Evolutionary conservation across 2,888 invertebrate species (phyloP), one percentile per base, ranked within the genome.

Genomic region (Pimpla rufipes): DNA sequence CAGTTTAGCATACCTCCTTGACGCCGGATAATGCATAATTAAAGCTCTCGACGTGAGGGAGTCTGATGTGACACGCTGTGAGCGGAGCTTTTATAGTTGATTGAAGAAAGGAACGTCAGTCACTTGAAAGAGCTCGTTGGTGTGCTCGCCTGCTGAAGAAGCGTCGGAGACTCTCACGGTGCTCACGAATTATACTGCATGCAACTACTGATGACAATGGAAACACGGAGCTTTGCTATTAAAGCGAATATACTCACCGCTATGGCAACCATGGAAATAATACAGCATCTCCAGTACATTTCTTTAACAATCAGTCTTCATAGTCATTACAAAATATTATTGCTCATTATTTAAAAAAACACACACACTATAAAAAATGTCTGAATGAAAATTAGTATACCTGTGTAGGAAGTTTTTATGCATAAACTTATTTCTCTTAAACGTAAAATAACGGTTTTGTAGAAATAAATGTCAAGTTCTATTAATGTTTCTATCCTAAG

Each of bases 81-180:
- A 64, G 37, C 35, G 50, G 11, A 50, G 50, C 62, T 74, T 62
- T 74, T 74, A 64, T 74, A 62, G 47, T 50, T 35, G 21, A 62
- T 64, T 50, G 52, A 62, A 47, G 64, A 64, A 64, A 62, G 35
- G 37, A 74, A 50, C 47, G 37, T 21, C 37, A 13, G 21, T n/a
- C 52, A 11, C 18, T 10, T 37, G 55, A 52, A 55, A 70, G 40
- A 55, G 35, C 55, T 70, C 13, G 40, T n/a, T 52, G 40, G 13
- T 37, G 40, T 52, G 23, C 40, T 11, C 23, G 42, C 37, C 52
- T 35, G 40, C 35, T 40, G 52, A 55, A 37, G 35, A 70, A 37
- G 29, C 68, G 37, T 35, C 16, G 68, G 29, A 37, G 64, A 18
- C 40, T 64, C 18, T 64, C 10, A 21, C 35, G 29, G 18, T 40